phyloP scores from a whole-genome alignment of 2,888 invertebrate genomes.

The Antheraea assamensis region DNA sequence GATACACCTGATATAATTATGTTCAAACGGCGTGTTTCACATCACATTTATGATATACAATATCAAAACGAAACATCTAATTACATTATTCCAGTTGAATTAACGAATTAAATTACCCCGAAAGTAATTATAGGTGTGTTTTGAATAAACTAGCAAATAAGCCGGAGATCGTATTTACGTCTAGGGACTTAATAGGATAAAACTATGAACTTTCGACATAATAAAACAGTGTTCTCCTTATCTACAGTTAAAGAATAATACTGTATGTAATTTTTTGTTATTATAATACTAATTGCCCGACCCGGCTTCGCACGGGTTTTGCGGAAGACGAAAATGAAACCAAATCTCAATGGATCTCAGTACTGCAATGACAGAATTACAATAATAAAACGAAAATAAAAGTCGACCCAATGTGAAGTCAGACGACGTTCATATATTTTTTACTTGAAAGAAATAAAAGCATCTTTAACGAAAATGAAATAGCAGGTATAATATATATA shows the following conservation, averaged over 20 bases:
- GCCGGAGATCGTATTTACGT: background rate
- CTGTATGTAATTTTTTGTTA: background rate
- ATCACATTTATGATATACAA: background rate
- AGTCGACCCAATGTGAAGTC: too few species aligned
- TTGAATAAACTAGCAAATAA: constrained; percentile 7
- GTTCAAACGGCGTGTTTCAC: background rate
- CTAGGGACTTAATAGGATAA: background rate
- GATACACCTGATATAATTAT: background rate
- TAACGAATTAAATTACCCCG: background rate
- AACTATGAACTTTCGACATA: constrained; percentile 10
- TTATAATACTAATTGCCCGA: background rate
- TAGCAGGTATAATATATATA: too few species aligned
- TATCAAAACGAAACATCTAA: background rate
- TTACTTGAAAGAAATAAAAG: too few species aligned
- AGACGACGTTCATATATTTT: too few species aligned
- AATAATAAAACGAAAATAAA: too few species aligned
- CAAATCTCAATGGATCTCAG: background rate
- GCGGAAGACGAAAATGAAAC: background rate
- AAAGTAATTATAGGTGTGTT: constrained; percentile 11
- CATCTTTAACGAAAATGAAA: too few species aligned
- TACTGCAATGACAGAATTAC: too few species aligned
- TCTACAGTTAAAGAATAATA: background rate
- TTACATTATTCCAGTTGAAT: background rate
- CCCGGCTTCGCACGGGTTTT: too few species aligned
- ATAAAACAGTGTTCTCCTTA: background rate